Evolutionary conservation across 2,113 vertebrate species (phyloP), one percentile per base, ranked within the genome.

Genomic region (Stegostoma tigrinum): DNA sequence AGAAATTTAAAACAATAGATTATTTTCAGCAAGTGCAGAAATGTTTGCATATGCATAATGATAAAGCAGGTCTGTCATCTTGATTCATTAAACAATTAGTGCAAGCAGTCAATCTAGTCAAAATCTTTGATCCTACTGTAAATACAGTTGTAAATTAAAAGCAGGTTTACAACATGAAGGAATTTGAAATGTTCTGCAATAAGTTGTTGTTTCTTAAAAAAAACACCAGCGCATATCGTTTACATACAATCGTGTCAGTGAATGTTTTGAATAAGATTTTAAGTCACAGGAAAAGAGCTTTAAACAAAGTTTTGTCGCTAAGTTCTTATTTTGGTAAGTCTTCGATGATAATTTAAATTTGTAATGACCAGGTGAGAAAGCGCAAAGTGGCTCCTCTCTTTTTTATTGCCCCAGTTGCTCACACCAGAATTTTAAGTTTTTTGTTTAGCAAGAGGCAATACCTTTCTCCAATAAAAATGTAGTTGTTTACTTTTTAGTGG

Each of bases 221-320:
- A 48, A 48, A 48, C 48, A 2, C 48, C 48, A 48, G 48, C 48
- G 2, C 48, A 48, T 48, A 48, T 2, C 2, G 48, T 48, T 48
- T 48, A 48, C 48, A 48, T 48, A 3, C 48, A 48, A 48, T 48
- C 2, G 1, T 48, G 48, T 48, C 1, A 3, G 48, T 48, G 48
- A 48, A 48, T 48, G 48, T 48, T 48, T 48, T 2, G 1, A 48
- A 48, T 68, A 52, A 4, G n/a, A 30, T 70, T 95, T 72, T 72
- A 70, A 94, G 38, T 95, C 93, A 72, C 23, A 55, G 93, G 24
- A 30, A 72, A 95, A 95, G 93, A 70, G 38, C 67, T 67, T 95
- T 95, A 95, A 45, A 48, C 23, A 72, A 72, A 42, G 38, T 12
- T 95, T 14, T 27, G 23, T 70, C 42, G 30, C 66, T 30, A 48